These are phyloP conservation scores for Mionectes macconnelli DNA, from an alignment of 2,113 vertebrate species.

Conservation along the genomic window DNA sequence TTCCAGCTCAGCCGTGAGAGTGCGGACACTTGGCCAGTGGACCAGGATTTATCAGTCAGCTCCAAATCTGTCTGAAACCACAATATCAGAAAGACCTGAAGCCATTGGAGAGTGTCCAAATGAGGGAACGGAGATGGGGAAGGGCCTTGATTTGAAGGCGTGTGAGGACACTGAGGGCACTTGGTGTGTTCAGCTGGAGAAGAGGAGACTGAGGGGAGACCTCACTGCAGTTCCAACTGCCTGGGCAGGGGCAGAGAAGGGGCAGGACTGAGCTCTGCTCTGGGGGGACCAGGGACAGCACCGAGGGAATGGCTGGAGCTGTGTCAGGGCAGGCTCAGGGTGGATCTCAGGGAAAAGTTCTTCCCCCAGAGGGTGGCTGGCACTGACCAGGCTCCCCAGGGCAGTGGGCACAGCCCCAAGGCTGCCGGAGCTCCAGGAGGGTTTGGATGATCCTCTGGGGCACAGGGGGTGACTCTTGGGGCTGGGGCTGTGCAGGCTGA, in stretches of 20 bases:
- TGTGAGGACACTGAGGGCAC: background rate
- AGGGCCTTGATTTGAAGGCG: background rate
- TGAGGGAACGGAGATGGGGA: background rate
- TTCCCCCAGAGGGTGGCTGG: background rate
- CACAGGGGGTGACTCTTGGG: background rate
- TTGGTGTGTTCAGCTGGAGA: background rate
- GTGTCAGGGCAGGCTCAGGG: background rate
- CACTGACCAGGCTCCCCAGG: background rate
- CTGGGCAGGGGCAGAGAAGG: background rate
- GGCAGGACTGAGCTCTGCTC: background rate
- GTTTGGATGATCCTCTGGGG: background rate
- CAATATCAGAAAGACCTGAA: background rate
- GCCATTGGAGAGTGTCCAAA: background rate
- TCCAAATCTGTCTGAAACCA: background rate
- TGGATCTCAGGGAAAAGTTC: background rate
- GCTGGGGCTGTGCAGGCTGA: background rate
- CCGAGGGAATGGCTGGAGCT: background rate
- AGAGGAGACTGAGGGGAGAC: background rate
- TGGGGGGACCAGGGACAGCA: background rate
- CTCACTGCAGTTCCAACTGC: background rate
- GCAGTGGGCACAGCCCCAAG: background rate
- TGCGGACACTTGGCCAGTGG: fast-evolving
- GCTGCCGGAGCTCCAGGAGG: background rate
- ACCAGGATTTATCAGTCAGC: background rate
- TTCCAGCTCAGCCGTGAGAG: background rate